Evolutionary conservation across 2,113 vertebrate genomes (phyloP), one percentile per base, ranked within the genome.

Genomic region (Pycnonotus jocosus): DNA sequence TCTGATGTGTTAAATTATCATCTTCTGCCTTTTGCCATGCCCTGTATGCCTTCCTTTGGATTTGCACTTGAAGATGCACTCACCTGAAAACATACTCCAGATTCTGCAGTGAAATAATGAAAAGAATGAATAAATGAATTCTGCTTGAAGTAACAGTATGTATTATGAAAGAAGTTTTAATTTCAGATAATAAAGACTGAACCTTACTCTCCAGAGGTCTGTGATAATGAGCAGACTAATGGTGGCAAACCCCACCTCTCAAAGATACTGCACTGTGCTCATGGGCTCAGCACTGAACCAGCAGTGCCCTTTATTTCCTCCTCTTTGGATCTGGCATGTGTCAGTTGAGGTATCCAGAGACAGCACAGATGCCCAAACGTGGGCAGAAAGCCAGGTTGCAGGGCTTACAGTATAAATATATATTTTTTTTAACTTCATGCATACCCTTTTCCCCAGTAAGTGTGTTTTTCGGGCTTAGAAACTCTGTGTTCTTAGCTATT

Each of bases 401-500:
- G 89, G 93, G 93, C 73, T 96, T 96, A 91, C 87, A 92, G 91
- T 96, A 95, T 94, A 96, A 97, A 95, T 97, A 96, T 92, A 92
- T 96, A 12, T 78, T 88, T 95, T 91, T 91, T 92, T 88, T 90
- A 91, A 88, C 84, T 94, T 95, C 50, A 84, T 96, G 85, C 91
- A 93, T 93, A 91, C 65, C 86, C 81, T 86, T 94, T 96, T 96
- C 81, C 93, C 91, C 82, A 91, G 92, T 84, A 84, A 94, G 74
- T 83, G 86, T 88, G 81, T 83, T 97, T 96, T 93, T 95, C 14
- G 7, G 93, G 76, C 82, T 96, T 76, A 92, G 92, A 94, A 95
- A 95, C 95, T 94, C 92, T 84, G 69, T 96, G 96, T 96, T 96
- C 96, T 93, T 97, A 91, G 83, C 92, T 96, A 97, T 97, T 97